Base-by-base conservation (phyloP, 2,113 vertebrate species). In the Chaenogobius annularis region DNA sequence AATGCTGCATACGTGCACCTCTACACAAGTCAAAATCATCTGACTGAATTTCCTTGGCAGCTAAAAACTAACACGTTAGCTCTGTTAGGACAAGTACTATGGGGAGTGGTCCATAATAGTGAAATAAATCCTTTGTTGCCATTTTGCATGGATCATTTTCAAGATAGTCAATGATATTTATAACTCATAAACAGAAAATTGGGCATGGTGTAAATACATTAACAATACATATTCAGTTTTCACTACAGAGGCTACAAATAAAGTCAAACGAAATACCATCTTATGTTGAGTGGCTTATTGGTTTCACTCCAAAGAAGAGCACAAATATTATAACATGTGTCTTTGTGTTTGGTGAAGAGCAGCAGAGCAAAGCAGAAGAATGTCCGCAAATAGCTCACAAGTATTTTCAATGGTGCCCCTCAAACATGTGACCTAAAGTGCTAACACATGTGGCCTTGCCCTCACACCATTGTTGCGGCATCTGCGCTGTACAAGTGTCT, bases 401-500 rank as follows among this genome's bases (percentile, higher is more conserved):
- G 82, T 46, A 52, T 79, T 73, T 77, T 22, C 66, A 75, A 81
- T 75, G 76, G 73, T 82, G 84, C 78, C 84, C 72, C 84, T 85
- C 70, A 61, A 82, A 89, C 85, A 89, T 85, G 73, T 80, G 83
- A 86, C 66, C 62, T 67, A 85, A 90, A 90, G 83, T 86, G 86
- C 78, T 90, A 84, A 86, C 88, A 90, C 78, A 83, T 90, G 87
- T 85, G 77, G 83, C 76, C 69, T 50, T 73, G 74, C 72, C 62
- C 68, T 68, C 74, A 40, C 22, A 14, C 62, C 55, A 62, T 69
- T 79, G 69, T 79, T 78, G 66, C 78, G 77, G 76, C 44, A 77
- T 79, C 54, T 68, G 67, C 65, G 83, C 63, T 66, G 75, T 23
- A 46, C 63, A 46, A 22, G 31, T 66, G 65, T 70, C 20, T 40